phyloP scores from a whole-genome alignment of 2,888 invertebrate species.

The Cryptus viduatorius region DNA sequence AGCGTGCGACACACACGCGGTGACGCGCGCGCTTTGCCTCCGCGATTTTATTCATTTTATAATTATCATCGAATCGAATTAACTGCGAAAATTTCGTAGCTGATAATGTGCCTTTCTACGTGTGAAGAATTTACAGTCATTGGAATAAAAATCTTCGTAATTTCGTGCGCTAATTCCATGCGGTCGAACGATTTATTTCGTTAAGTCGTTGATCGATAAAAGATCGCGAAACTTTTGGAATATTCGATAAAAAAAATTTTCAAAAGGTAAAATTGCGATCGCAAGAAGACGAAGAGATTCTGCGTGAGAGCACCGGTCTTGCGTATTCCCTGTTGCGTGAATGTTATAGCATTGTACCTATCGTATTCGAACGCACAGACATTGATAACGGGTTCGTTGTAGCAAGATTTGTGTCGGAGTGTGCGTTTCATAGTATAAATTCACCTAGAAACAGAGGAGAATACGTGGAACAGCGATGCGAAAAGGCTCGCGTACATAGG shows the following conservation, averaged over 20 bases:
- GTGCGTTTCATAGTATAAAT: conserved; percentile 48
- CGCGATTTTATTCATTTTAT: conserved; percentile 13
- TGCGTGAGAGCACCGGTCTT: conserved; percentile 38
- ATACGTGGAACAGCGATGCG: conserved; percentile 66
- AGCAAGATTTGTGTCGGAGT: conserved; percentile 53
- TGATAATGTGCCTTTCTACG: neutral
- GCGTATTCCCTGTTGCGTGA: conserved; percentile 64
- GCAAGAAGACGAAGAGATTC: conserved; percentile 57
- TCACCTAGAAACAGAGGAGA: conserved; percentile 49
- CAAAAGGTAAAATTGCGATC: conserved; percentile 49
- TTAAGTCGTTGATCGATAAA: conserved; percentile 18
- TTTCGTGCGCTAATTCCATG: too few relatives aligned
- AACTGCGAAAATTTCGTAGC: neutral
- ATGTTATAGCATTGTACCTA: conserved; percentile 40
- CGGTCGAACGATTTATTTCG: neutral
- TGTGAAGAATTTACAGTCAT: too few relatives aligned
- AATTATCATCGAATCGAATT: neutral
- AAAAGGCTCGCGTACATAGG: conserved; percentile 48
- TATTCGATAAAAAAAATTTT: conserved; percentile 34
- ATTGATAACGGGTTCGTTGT: neutral
- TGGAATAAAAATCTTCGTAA: too few relatives aligned
- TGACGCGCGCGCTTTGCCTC: neutral
- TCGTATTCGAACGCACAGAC: neutral
- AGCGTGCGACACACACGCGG: conserved; percentile 36
- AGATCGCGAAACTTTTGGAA: conserved; percentile 30